These are phyloP conservation scores for Diabrotica virgifera DNA, from an alignment of 1,140 invertebrate genomes.

Conservation along the genomic window DNA sequence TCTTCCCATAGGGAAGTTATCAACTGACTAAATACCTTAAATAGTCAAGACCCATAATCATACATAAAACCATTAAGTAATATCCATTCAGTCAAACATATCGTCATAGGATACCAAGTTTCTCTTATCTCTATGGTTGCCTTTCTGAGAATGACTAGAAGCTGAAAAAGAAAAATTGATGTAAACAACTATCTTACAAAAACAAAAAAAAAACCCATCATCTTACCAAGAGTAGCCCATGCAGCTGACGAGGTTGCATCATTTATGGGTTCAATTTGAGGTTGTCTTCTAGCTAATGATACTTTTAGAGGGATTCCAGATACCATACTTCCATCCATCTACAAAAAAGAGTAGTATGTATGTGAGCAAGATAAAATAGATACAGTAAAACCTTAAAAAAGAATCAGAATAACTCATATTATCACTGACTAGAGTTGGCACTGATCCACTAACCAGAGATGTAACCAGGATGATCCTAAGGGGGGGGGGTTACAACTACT, in stretches of 20 bases:
- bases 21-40: too few relatives aligned
- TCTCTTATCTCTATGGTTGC: slow-evolving; percentile 70
- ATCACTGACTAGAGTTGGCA: too few relatives aligned
- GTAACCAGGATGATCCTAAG: too few relatives aligned
- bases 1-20: too few relatives aligned
- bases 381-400: too few relatives aligned
- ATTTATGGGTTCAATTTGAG: slow-evolving; percentile 73
- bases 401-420: too few relatives aligned
- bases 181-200: slow-evolving; percentile 22
- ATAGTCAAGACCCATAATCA: not conserved
- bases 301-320: slow-evolving; percentile 78
- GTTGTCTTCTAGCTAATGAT: slow-evolving; percentile 77
- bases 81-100: slow-evolving; percentile 41
- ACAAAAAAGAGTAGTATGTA: slow-evolving; percentile 20
- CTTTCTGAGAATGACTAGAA: slow-evolving; percentile 79
- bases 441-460: too few relatives aligned
- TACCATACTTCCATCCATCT: slow-evolving; percentile 78
- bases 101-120: slow-evolving; percentile 70
- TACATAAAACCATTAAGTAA: not conserved
- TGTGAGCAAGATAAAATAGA: too few relatives aligned
- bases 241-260: slow-evolving; percentile 74
- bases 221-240: slow-evolving; percentile 72
- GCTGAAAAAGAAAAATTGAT: slow-evolving; percentile 47
- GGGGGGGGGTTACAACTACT: too few relatives aligned
- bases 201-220: not conserved